Base-by-base conservation (phyloP, 2,113 vertebrate genomes). In the Mustela nigripes region DNA sequence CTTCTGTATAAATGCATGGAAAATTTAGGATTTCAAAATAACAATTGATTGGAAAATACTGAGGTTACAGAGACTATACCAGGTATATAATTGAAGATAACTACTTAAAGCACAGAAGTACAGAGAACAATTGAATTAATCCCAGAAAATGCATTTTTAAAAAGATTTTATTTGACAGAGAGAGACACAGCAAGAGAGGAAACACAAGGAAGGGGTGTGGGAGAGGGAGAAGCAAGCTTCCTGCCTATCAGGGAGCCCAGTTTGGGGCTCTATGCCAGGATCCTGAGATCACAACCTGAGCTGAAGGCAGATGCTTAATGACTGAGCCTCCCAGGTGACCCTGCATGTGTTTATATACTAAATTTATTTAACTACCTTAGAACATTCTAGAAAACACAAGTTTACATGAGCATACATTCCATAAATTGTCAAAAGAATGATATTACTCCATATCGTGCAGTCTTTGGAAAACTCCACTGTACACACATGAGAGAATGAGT, bases 351-450 rank as follows among this genome's bases (percentile, higher is more conserved):
- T 69, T 82, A 28, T 81, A 97, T 24, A 12, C 33, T 65, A 73
- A 86, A 65, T 86, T 48, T 48, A 65, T 86, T 48, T 78, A 48
- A 78, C 85, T 53, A 73, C 31, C 16, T 87, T 80, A 65, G 33
- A 87, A 76, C 82, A 87, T 82, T 82, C 58, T 56, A 58, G 45
- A 91, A 94, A 94, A 92, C 69, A 91, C n/a, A 95, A 89, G n/a
- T 24, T 69, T 69, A 56, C n/a, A 62, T 26, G 93, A 63, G 53
- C 31, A 65, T 65, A 63, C 15, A 73, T 73, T 80, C 36, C 24
- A 65, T 31, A 76, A 76, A 9, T 45, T 91, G 2, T 91, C 78
- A 84, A 45, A 73, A 65, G 42, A 87, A 76, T 67, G 33, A 87
- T 31, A 89, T 89, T 36, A 65, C 15, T 45, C 36, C 63, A 81